Conservation (phyloP, 1,140 invertebrate genomes). For the Rhysida immarginata region DNA sequence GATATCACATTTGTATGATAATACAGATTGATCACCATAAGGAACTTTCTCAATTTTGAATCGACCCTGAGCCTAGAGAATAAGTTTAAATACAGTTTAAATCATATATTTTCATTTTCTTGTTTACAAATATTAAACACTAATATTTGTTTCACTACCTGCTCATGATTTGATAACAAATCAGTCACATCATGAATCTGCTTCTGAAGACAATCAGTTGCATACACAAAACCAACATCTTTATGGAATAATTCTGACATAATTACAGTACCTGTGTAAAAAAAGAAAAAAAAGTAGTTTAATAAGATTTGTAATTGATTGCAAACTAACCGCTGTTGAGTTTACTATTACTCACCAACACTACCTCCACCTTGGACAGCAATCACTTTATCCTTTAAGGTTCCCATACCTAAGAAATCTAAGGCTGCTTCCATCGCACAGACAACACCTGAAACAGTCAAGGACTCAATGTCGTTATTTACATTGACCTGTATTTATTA, state of each 20-base stretch:
- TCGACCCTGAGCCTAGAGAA: no score
- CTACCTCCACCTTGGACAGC: slow-evolving; percentile 20
- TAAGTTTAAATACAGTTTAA: no score
- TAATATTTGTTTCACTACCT: no score
- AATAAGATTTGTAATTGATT: background rate
- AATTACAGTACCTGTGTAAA: slow-evolving; percentile 14
- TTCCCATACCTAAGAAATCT: slow-evolving; percentile 16
- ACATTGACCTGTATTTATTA: background rate
- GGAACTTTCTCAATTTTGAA: slow-evolving; percentile 18
- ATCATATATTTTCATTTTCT: no score
- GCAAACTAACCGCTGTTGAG: no score
- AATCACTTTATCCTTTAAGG: slow-evolving; percentile 18
- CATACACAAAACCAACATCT: slow-evolving; percentile 16
- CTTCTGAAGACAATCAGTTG: slow-evolving; percentile 17
- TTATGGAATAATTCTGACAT: slow-evolving; percentile 15
- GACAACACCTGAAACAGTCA: slow-evolving; percentile 18
- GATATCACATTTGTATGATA: slow-evolving; percentile 19
- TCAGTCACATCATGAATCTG: slow-evolving; percentile 17
- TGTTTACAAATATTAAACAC: no score
- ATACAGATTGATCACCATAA: slow-evolving; percentile 17
- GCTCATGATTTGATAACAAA: slow-evolving; percentile 14
- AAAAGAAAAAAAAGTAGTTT: slow-evolving; percentile 1
- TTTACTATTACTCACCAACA: slow-evolving; percentile 20
- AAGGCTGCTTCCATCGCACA: slow-evolving; percentile 21
- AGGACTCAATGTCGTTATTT: no score